Percentiles rank a stretch among this genome's conserved stretches.
Evolutionary conservation across 2,113 vertebrate genomes (phyloP).

Genomic region (Gopherus evgoodei): DNA sequence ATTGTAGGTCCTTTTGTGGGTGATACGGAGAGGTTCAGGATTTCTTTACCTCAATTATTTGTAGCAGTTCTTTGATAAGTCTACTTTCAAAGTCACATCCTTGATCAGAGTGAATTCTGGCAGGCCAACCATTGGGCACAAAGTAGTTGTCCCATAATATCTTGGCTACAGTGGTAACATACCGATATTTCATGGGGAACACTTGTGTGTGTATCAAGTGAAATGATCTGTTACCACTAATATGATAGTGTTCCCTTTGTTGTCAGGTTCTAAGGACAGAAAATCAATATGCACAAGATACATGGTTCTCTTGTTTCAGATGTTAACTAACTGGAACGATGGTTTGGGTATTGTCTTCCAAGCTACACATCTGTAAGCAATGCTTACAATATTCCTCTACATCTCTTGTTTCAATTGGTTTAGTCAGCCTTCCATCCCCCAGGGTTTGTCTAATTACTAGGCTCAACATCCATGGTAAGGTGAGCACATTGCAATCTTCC

Average conservation of each 20-base stretch:
- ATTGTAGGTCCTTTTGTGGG: not conserved
- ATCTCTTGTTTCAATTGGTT: not conserved
- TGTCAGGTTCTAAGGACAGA: not conserved
- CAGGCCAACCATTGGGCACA: slow-evolving; percentile 27
- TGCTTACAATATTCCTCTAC: not conserved
- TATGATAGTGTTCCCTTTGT: not conserved
- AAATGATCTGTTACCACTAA: slow-evolving; percentile 26
- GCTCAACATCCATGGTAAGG: too few relatives aligned
- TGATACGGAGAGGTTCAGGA: not conserved
- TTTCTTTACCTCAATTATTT: not conserved
- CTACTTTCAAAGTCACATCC: not conserved
- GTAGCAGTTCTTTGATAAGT: not conserved
- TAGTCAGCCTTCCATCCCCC: too few relatives aligned
- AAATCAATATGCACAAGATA: not conserved
- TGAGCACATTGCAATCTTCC: too few relatives aligned
- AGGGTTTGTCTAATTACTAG: too few relatives aligned
- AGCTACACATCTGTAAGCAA: not conserved
- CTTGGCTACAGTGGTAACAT: not conserved
- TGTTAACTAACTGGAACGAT: not conserved
- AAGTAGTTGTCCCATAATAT: slow-evolving; percentile 32
- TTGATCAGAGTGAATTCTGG: not conserved
- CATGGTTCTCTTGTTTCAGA: not conserved
- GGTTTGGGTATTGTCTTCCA: not conserved
- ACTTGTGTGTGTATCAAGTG: not conserved
- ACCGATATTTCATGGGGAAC: slow-evolving; percentile 23